Conservation (phyloP, 2,113 vertebrate genomes). For the Ictalurus furcatus region DNA sequence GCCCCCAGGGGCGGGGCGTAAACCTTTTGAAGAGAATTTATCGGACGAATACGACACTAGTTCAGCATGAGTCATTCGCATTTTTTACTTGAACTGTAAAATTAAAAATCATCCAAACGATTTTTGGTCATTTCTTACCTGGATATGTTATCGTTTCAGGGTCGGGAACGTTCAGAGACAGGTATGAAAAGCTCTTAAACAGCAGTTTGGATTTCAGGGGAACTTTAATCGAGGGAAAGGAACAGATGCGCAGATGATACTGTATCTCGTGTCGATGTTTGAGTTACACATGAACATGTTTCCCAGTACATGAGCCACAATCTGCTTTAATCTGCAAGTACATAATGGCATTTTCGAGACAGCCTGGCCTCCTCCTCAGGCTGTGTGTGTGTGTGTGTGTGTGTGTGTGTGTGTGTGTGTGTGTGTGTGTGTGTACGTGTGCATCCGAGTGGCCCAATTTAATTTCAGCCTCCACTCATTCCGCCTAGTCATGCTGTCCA, state of each 20-base stretch:
- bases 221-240: neutral
- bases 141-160: neutral
- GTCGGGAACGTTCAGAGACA: neutral
- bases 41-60: neutral
- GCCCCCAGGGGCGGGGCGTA: neutral
- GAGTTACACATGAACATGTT: neutral
- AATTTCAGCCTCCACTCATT: constrained; percentile 18
- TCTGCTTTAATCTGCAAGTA: constrained; percentile 16
- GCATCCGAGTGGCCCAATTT: constrained; percentile 1
- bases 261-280: neutral
- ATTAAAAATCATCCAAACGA: neutral
- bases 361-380: constrained; percentile 17
- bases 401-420: constrained; percentile 15
- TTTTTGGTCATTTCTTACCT: no score
- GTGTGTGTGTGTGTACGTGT: neutral
- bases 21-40: neutral
- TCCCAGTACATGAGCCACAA: neutral
- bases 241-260: neutral
- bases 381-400: no score
- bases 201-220: neutral
- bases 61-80: neutral
- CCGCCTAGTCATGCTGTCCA: constrained; percentile 21
- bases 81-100: no score
- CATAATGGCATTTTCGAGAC: constrained; percentile 27
- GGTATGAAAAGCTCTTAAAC: neutral